A percentile compares a stretch with the other conserved stretches of the same genome.
phyloP scores from a whole-genome alignment of 2,888 invertebrate species.

The Mesochorus sp. region DNA sequence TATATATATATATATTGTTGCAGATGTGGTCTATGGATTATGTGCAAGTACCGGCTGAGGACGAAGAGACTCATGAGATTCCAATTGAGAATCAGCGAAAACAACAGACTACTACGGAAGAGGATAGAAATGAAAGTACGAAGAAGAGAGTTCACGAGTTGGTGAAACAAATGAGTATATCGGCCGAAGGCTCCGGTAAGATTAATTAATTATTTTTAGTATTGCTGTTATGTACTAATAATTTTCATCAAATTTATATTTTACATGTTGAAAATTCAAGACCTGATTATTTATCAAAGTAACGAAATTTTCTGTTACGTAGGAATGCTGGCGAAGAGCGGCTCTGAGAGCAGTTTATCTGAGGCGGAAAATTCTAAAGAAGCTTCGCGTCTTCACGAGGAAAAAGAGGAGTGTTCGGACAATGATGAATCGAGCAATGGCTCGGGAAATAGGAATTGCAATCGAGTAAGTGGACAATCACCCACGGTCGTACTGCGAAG shows the following conservation, averaged over 20 bases:
- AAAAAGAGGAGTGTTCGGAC: conserved; percentile 89
- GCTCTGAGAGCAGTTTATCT: conserved; percentile 94
- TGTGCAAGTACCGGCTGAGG: conserved; percentile 90
- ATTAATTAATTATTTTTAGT: background rate
- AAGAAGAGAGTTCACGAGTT: conserved; percentile 86
- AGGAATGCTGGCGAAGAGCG: conserved; percentile 88
- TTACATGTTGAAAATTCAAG: background rate
- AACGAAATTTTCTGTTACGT: conserved; percentile 15
- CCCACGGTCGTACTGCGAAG: conserved; percentile 85
- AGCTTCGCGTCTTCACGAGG: conserved; percentile 87
- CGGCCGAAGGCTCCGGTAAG: conserved; percentile 86
- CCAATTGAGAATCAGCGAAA: conserved; percentile 83
- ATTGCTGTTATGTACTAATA: background rate
- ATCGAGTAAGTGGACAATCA: conserved; percentile 76
- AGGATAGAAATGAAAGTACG: conserved; percentile 80
- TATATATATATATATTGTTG: too few species aligned
- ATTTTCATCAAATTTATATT: background rate
- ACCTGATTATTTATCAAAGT: background rate
- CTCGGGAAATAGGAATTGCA: conserved; percentile 75
- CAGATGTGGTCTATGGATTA: conserved; percentile 99
- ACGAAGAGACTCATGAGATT: conserved; percentile 81
- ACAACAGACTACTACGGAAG: conserved; percentile 79
- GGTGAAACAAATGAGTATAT: conserved; percentile 92
- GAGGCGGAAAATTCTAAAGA: conserved; percentile 90
- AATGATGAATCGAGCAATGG: conserved; percentile 83